phyloP scores from a whole-genome alignment of 2,888 invertebrate genomes.

The Caenorhabditis becei region DNA sequence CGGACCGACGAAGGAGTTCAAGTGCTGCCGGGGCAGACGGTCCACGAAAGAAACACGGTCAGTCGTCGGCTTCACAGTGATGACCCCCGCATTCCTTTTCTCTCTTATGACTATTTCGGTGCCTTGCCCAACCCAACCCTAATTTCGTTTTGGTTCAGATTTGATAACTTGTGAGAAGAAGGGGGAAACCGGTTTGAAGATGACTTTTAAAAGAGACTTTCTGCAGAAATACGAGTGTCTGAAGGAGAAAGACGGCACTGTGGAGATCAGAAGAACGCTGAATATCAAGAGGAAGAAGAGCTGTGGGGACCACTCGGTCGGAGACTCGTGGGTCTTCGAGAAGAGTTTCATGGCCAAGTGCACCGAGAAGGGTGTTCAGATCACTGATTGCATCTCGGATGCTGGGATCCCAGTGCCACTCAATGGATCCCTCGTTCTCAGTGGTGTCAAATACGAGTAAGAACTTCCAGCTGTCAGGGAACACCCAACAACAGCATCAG shows the following conservation, averaged over 20 bases:
- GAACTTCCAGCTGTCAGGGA: background rate
- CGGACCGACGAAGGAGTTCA: slow-evolving; percentile 64
- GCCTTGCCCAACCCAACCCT: slow-evolving; percentile 11
- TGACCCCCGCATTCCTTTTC: slow-evolving; percentile 5
- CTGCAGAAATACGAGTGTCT: slow-evolving; percentile 71
- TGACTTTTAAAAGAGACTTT: slow-evolving; percentile 31
- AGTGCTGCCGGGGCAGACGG: slow-evolving; percentile 68
- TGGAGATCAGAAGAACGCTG: slow-evolving; percentile 68
- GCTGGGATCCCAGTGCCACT: slow-evolving; percentile 66
- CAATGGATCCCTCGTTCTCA: slow-evolving; percentile 61
- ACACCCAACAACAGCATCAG: background rate
- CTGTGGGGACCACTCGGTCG: slow-evolving; percentile 68
- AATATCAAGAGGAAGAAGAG: slow-evolving; percentile 63
- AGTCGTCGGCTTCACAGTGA: background rate
- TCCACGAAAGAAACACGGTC: slow-evolving; percentile 69
- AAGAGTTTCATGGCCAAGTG: slow-evolving; percentile 71
- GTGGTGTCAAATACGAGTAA: slow-evolving; percentile 65
- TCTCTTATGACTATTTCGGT: slow-evolving; percentile 21
- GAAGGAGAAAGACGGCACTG: slow-evolving; percentile 64
- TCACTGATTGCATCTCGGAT: slow-evolving; percentile 71
- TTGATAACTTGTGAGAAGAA: slow-evolving; percentile 22
- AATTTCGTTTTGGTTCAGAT: slow-evolving; percentile 36
- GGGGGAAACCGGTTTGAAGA: slow-evolving; percentile 34
- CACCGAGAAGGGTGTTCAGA: slow-evolving; percentile 62
- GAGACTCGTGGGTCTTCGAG: slow-evolving; percentile 69